Evolutionary conservation across 2,888 invertebrate species (phyloP).

Genomic region (Bruchidius siliquastri): DNA sequence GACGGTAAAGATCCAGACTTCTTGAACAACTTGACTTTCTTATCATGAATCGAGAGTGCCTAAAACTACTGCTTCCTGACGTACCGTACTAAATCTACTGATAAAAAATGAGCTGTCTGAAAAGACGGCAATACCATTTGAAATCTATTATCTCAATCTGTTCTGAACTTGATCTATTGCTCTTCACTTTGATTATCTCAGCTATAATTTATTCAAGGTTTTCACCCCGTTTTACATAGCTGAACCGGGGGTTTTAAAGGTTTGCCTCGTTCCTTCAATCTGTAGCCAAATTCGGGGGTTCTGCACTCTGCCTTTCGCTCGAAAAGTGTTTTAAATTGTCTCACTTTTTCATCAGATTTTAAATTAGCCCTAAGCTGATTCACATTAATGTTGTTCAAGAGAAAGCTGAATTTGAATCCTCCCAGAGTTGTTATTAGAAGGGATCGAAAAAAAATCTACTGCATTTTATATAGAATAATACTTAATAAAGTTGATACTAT

Average conservation of each 20-base stretch:
- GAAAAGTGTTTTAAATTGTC: constrained; percentile 1
- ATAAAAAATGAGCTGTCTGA: neutral
- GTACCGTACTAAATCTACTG: neutral
- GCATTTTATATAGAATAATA: too few species aligned
- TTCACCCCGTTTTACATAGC: neutral
- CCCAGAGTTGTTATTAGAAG: too few species aligned
- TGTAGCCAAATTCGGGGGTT: neutral
- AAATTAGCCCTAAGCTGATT: too few species aligned
- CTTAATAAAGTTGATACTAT: too few species aligned
- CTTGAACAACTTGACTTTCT: too few species aligned
- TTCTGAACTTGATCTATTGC: neutral
- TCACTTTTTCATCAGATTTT: constrained; percentile 1
- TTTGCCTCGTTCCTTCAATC: neutral
- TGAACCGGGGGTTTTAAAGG: neutral
- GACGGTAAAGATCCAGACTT: too few species aligned
- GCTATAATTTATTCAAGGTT: neutral
- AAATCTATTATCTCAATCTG: neutral
- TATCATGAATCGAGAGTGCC: too few species aligned
- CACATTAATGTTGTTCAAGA: too few species aligned
- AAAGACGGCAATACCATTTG: neutral
- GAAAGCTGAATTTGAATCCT: too few species aligned
- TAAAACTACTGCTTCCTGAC: too few species aligned
- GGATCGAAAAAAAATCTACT: too few species aligned
- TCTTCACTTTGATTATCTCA: neutral
- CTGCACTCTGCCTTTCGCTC: neutral